Conservation (phyloP, 2,888 invertebrate genomes). For the Sesamia inferens region DNA sequence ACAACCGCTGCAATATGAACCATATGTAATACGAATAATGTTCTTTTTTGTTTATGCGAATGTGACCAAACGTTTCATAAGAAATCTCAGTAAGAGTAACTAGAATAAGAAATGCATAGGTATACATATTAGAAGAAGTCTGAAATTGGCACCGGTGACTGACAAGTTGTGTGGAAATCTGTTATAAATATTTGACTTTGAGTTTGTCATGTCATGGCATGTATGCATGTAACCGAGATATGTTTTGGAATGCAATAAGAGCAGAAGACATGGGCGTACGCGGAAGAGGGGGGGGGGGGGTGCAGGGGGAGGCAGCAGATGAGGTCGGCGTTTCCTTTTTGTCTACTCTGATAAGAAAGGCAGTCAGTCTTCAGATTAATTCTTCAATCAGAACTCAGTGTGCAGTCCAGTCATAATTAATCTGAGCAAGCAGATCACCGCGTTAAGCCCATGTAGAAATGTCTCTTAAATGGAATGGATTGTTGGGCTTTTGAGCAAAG, state of each 20-base stretch:
- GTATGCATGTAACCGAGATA: too few relatives aligned
- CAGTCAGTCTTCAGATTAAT: neutral
- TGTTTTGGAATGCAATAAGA: too few relatives aligned
- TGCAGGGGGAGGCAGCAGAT: too few relatives aligned
- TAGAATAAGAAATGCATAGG: too few relatives aligned
- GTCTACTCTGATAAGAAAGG: neutral
- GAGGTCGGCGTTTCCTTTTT: neutral
- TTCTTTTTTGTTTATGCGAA: neutral
- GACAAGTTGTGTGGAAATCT: too few relatives aligned
- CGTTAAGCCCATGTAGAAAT: neutral
- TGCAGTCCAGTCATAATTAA: neutral
- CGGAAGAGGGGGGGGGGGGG: too few relatives aligned
- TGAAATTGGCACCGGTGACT: too few relatives aligned
- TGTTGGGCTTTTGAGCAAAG: neutral
- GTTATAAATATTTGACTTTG: too few relatives aligned
- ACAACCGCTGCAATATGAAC: neutral
- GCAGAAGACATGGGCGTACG: too few relatives aligned
- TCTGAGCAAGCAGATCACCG: neutral
- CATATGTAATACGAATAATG: neutral
- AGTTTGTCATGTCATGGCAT: too few relatives aligned
- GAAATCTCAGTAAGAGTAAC: neutral
- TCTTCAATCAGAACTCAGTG: too few relatives aligned
- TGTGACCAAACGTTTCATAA: neutral
- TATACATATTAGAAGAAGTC: too few relatives aligned
- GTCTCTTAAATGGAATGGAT: neutral